Base-by-base conservation (phyloP, 2,113 vertebrate genomes). In the Salvator merianae region DNA sequence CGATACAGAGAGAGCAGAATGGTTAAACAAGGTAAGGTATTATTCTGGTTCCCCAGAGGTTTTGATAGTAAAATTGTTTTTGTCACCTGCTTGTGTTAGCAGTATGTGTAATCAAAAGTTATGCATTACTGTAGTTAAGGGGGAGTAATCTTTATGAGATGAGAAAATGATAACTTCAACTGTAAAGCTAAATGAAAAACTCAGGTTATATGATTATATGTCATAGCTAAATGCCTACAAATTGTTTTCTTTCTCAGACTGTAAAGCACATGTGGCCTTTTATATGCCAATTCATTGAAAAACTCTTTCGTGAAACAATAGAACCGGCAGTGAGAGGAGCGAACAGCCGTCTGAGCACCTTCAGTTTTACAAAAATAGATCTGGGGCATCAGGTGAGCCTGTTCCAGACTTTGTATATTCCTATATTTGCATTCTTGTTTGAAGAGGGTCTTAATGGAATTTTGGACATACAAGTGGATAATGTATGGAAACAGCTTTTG, bases 221-320 rank as follows among this genome's bases (percentile, higher is more conserved):
- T 68, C 30, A 84, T 77, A 28, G 74, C 62, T 88, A 50, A 91
- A 36, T 30, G 12, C 50, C 10, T 79, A 9, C 32, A 9, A 20
- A 34, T 40, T 40, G 53, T 77, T 82, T 85, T 84, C 38, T 34
- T 28, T 82, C 68, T 40, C 92, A 99, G 98, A 99, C 98, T 66
- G 98, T 99, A 80, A 98, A 98, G 84, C 98, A 99, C 91, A 98
- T 99, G 98, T 99, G 98, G 98, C 98, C 98, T 66, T 99, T 98
- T 89, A 98, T 99, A 94, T 98, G 97, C 86, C 98, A 99, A 77
- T 99, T 99, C 90, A 97, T 99, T 91, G 98, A 99, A 93, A 99
- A 99, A 87, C 93, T 99, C 83, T 99, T 99, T 91, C 94, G 97
- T 79, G 98, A 99, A 84, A 99, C 98, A 70, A 99, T 99, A 91